These are phyloP conservation scores for Himalopsyche tibetana DNA, from an alignment of 2,888 invertebrate genomes.

Conservation along the genomic window DNA sequence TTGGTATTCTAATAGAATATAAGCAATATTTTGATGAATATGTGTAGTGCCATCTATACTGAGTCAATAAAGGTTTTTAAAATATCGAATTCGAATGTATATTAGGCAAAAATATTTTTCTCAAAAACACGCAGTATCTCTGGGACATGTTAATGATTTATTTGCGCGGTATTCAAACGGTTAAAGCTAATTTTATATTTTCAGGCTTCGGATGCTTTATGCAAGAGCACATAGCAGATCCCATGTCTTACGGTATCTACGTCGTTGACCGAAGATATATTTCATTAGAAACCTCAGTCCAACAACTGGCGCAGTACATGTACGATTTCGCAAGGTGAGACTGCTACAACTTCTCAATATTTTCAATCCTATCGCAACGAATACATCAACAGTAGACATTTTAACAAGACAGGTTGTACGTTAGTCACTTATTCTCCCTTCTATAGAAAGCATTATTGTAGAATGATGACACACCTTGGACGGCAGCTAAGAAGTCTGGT, in stretches of 20 bases:
- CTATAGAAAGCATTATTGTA: no score
- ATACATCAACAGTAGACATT: background rate
- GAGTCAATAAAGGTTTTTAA: no score
- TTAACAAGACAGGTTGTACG: background rate
- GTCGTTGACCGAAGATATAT: constrained; percentile 96
- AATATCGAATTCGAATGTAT: no score
- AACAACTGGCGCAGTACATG: constrained; percentile 94
- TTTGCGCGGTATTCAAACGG: no score
- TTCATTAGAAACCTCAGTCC: constrained; percentile 91
- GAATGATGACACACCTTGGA: no score
- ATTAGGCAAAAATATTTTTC: no score
- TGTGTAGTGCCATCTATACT: no score
- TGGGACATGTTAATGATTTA: no score
- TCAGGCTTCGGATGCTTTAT: constrained; percentile 98
- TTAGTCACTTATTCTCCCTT: background rate
- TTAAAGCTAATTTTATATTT: constrained; percentile 57
- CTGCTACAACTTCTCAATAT: background rate
- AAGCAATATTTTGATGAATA: no score
- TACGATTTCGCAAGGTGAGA: constrained; percentile 87
- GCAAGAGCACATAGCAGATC: constrained; percentile 98
- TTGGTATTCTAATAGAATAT: no score
- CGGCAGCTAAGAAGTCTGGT: background rate
- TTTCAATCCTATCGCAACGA: background rate
- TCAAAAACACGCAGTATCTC: no score
- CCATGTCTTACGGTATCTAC: constrained; percentile 98